Evolutionary conservation across 2,888 invertebrate species (phyloP).

Genomic region (Cephus pulcher): DNA sequence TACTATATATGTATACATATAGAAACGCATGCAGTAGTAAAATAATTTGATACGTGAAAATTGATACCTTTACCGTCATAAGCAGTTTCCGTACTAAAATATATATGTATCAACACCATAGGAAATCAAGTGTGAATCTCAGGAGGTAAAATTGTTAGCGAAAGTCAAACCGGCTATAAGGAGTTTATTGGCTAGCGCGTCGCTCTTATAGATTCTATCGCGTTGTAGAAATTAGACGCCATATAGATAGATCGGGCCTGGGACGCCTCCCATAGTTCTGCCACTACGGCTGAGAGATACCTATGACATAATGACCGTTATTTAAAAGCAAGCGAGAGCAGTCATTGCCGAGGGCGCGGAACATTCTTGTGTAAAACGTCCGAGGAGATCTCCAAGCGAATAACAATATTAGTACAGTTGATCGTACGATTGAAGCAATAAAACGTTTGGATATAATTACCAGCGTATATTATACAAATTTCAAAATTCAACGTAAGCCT

Average conservation of each 20-base stretch:
- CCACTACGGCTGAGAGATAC: constrained; percentile 26
- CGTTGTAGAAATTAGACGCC: constrained; percentile 26
- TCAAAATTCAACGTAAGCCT: background rate
- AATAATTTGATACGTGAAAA: background rate
- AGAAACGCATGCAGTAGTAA: background rate
- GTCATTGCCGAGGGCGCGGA: constrained; percentile 39
- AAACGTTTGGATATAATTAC: background rate
- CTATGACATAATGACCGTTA: constrained; percentile 51
- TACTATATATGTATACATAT: background rate
- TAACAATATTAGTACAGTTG: background rate
- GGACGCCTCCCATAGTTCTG: constrained; percentile 19
- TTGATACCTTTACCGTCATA: background rate
- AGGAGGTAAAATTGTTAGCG: background rate
- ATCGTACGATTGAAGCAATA: background rate
- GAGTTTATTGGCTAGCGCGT: constrained; percentile 22
- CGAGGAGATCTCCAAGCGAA: constrained; percentile 35
- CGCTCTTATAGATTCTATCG: constrained; percentile 27
- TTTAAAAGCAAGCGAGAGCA: constrained; percentile 46
- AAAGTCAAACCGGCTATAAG: background rate
- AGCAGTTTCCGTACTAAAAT: background rate
- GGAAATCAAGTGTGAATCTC: background rate
- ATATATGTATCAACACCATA: background rate
- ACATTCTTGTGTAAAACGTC: constrained; percentile 43
- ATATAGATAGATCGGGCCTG: constrained; percentile 31
- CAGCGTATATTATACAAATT: background rate